Base-by-base conservation (phyloP, 2,797 vertebrate species). In the Delichon dasypus region DNA sequence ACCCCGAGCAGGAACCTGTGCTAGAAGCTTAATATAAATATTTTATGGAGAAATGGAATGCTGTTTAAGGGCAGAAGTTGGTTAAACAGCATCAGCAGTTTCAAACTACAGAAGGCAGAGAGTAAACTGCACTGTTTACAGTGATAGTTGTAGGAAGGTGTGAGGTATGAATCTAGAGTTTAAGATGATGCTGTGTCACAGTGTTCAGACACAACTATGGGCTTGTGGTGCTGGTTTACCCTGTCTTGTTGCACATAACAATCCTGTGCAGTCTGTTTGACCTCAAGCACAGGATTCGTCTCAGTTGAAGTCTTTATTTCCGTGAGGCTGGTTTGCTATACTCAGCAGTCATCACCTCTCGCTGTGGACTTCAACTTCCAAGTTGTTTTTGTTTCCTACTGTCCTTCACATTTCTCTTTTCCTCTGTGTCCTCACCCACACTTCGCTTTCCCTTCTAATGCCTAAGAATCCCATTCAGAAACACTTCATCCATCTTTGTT, bases 11-110 rank as follows among this genome's bases (percentile, higher is more conserved):
- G 86, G 62, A 95, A 62, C 58, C 45, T 81, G 81, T 89, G 78
- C 87, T 93, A 57, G 86, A 83, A 95, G 79, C 78, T 66, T 62
- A 48, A 75, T 60, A 85, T 92, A 42, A 96, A 96, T 95, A 89
- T 89, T 94, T 96, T 48, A 94, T 94, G 53, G 50, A 88, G 73
- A 92, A 83, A 75, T 53, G 20, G 42, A 89, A 51, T 53, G 74
- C 82, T 93, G 74, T 82, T 87, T 90, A 64, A 92, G 57, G 78
- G 55, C 84, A 87, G 86, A 91, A 89, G 83, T 14, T 91, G 58
- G 45, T 79, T 88, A 48, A 93, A 92, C 58, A 64, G 44, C 76
- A 81, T 93, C 90, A 94, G 79, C 92, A 81, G 66, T 94, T 96
- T 95, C 32, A 38, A 57, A 50, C 70, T 70, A 1, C 10, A 36